These are phyloP conservation scores for Dioctria linearis DNA, from an alignment of 2,888 invertebrate genomes.

Conservation along the genomic window DNA sequence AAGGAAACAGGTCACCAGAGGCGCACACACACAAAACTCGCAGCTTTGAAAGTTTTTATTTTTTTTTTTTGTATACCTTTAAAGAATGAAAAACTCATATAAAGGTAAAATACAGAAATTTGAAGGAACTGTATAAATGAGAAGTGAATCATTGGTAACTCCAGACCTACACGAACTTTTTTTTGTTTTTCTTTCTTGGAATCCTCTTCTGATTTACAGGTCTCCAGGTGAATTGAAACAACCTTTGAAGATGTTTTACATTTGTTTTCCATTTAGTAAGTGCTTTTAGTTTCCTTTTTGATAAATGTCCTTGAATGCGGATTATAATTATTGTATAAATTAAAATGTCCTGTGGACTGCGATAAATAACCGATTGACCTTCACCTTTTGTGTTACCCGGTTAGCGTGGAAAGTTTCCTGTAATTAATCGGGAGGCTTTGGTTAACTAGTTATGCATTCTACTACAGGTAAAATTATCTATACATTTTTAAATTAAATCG, in stretches of 20 bases:
- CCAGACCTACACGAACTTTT: not conserved
- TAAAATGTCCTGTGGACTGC: not conserved
- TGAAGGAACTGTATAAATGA: constrained; percentile 2
- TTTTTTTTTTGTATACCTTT: not conserved
- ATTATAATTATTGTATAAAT: not conserved
- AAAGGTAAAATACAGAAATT: not conserved
- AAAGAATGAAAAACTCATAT: constrained; percentile 34
- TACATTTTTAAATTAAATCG: too few relatives aligned
- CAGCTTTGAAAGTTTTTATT: not conserved
- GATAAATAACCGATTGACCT: too few relatives aligned
- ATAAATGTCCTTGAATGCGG: not conserved
- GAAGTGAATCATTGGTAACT: not conserved
- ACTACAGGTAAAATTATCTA: too few relatives aligned
- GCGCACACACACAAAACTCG: constrained; percentile 8
- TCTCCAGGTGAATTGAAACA: not conserved
- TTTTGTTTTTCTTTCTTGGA: constrained; percentile 16
- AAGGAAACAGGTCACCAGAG: constrained; percentile 53
- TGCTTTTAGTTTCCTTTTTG: too few relatives aligned
- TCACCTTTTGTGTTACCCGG: not conserved
- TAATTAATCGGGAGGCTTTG: not conserved
- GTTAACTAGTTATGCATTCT: not conserved
- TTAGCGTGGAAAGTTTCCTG: constrained; percentile 5
- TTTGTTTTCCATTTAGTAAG: too few relatives aligned
- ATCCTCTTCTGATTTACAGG: constrained; percentile 16
- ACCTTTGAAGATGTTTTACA: too few relatives aligned